Evolutionary conservation across 2,113 vertebrate species (phyloP), one percentile per base, ranked within the genome.

Genomic region (Pangasianodon gigas): DNA sequence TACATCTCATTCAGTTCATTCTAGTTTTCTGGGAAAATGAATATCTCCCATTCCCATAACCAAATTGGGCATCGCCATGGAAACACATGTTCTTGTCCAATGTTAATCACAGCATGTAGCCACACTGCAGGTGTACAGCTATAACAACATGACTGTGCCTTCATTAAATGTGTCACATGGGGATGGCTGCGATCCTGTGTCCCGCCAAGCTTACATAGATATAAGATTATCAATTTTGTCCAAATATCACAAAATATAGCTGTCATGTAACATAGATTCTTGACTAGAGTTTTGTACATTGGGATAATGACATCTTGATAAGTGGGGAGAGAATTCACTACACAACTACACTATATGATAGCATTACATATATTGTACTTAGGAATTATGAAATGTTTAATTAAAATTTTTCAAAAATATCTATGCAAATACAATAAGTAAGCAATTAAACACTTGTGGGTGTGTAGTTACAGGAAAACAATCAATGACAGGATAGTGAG

Each of bases 41-140:
- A 84, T 48, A 84, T 77, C 58, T 85, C 69, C 56, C 62, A 86
- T 65, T 69, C 80, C 46, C 18, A 46, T 56, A 51, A 46, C 19
- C 44, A n/a, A 52, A 85, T 71, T 21, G 37, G 37, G 54, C 56
- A 91, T 91, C 85, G 82, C 90, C 88, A 91, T 91, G 90, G 90
- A 84, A 91, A 91, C 90, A 56, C 62, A 84, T 60, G 41, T 85
- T 91, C 90, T n/a, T 60, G 85, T 80, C 84, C 80, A 69, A 56
- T 71, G 89, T 84, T 89, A 75, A 86, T 60, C 24, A 51, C 67
- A 54, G 67, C 74, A 56, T 84, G 19, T 44, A 19, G 46, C 37
- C 84, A 56, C 84, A 87, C 54, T 18, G 48, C 65, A 77, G 79
- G 26, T 83, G 52, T 82, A 52, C 51, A 18, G 88, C 41, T 52